These are phyloP conservation scores for Sisor rabdophorus DNA, from an alignment of 2,113 vertebrate species.

Conservation along the genomic window DNA sequence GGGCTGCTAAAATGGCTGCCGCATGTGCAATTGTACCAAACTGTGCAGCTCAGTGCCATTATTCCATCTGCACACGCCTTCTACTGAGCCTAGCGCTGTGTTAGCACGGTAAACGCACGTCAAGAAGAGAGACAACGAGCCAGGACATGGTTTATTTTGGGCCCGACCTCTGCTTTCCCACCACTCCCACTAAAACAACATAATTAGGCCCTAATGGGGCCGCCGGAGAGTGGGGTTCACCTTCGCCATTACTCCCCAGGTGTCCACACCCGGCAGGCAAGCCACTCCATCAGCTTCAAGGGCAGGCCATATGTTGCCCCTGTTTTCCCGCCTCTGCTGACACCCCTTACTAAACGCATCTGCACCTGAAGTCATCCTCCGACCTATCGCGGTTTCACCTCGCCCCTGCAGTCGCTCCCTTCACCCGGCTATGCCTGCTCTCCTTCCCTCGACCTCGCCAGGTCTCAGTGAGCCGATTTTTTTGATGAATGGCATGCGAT, in stretches of 20 bases:
- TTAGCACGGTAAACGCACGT: constrained; percentile 56
- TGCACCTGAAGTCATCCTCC: constrained; percentile 44
- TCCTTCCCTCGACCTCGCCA: constrained; percentile 66
- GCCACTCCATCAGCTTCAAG: constrained; percentile 61
- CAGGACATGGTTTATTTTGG: constrained; percentile 62
- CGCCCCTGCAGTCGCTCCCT: constrained; percentile 35
- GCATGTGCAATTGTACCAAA: constrained; percentile 22
- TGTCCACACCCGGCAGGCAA: constrained; percentile 45
- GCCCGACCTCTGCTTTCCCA: constrained; percentile 65
- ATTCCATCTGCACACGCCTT: constrained; percentile 37
- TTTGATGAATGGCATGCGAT: constrained; percentile 73
- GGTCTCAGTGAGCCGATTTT: constrained; percentile 56
- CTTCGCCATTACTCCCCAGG: constrained; percentile 61
- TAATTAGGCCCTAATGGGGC: constrained; percentile 54
- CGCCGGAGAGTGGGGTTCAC: constrained; percentile 53
- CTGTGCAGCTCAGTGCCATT: constrained; percentile 27
- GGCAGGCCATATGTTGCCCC: constrained; percentile 57
- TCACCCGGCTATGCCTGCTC: constrained; percentile 46
- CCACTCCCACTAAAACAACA: constrained; percentile 55
- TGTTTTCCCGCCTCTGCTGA: constrained; percentile 44
- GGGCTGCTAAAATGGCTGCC: constrained; percentile 58
- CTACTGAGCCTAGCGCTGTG: constrained; percentile 42
- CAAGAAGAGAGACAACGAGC: constrained; percentile 25
- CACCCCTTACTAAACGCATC: constrained; percentile 33
- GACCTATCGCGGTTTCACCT: constrained; percentile 47